These are phyloP conservation scores for Halyomorpha halys DNA, from an alignment of 1,140 invertebrate genomes.

Conservation along the genomic window DNA sequence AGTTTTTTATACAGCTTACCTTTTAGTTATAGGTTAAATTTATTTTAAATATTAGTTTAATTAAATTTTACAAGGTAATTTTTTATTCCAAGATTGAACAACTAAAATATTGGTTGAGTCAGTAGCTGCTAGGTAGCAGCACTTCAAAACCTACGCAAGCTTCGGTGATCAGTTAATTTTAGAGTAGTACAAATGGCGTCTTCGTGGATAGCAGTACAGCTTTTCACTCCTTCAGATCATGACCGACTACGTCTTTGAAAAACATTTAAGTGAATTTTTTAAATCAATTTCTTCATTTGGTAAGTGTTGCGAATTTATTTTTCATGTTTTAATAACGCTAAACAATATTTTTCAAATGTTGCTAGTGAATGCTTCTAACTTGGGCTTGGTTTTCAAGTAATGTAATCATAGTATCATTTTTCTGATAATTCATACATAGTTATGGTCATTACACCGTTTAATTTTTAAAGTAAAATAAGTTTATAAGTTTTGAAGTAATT, in stretches of 20 bases:
- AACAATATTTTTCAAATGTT: neutral
- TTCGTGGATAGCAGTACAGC: conserved; percentile 25
- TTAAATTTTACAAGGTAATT: too few relatives aligned
- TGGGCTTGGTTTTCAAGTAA: conserved; percentile 10
- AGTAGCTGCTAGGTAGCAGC: neutral
- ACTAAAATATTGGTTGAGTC: too few relatives aligned
- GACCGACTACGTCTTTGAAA: conserved; percentile 28
- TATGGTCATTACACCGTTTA: too few relatives aligned
- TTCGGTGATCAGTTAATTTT: conserved; percentile 13
- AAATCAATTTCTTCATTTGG: neutral
- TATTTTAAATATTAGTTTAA: too few relatives aligned
- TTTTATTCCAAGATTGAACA: neutral
- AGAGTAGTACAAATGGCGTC: conserved; percentile 33
- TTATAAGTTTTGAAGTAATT: too few relatives aligned
- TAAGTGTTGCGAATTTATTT: neutral
- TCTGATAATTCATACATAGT: neutral
- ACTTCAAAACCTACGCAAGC: conserved; percentile 5
- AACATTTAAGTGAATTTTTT: neutral
- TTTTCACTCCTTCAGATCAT: conserved; percentile 30
- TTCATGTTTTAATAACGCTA: neutral
- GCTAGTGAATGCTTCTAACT: neutral
- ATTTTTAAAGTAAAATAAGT: too few relatives aligned
- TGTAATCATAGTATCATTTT: neutral
- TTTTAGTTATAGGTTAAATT: too few relatives aligned
- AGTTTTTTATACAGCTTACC: too few relatives aligned